These are phyloP conservation scores for Octopus sinensis DNA, from an alignment of 1,140 invertebrate species.

Conservation along the genomic window DNA sequence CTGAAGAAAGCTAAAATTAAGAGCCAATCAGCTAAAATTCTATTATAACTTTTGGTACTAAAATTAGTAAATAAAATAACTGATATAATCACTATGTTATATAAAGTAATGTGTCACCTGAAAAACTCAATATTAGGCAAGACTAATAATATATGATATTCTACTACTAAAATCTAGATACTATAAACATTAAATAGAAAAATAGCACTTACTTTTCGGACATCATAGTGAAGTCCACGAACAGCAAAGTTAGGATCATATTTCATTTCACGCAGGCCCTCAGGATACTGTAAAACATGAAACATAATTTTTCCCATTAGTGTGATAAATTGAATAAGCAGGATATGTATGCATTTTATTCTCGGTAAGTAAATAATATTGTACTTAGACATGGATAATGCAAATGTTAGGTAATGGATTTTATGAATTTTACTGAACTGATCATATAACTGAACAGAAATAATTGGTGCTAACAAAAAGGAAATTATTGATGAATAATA, in stretches of 20 bases:
- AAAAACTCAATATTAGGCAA: not conserved
- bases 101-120: not conserved
- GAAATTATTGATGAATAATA: too few relatives aligned
- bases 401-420: too few relatives aligned
- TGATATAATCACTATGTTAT: not conserved
- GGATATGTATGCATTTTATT: too few relatives aligned
- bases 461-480: too few relatives aligned
- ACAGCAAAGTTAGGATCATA: conserved; percentile 89
- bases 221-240: conserved; percentile 91
- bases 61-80: not conserved
- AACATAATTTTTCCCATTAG: not conserved
- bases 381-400: not conserved
- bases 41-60: too few relatives aligned
- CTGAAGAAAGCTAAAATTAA: too few relatives aligned
- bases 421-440: too few relatives aligned
- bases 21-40: too few relatives aligned
- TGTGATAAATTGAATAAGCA: too few relatives aligned
- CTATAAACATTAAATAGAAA: not conserved
- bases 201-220: conserved; percentile 68
- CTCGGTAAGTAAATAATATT: not conserved
- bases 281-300: conserved; percentile 76
- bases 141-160: conserved; percentile 10
- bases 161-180: not conserved
- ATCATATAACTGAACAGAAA: too few relatives aligned
- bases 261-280: conserved; percentile 69